Percentiles rank a stretch among this genome's conserved stretches.
Conservation (phyloP, 2,113 vertebrate species). For the Muscicapa adusta region DNA sequence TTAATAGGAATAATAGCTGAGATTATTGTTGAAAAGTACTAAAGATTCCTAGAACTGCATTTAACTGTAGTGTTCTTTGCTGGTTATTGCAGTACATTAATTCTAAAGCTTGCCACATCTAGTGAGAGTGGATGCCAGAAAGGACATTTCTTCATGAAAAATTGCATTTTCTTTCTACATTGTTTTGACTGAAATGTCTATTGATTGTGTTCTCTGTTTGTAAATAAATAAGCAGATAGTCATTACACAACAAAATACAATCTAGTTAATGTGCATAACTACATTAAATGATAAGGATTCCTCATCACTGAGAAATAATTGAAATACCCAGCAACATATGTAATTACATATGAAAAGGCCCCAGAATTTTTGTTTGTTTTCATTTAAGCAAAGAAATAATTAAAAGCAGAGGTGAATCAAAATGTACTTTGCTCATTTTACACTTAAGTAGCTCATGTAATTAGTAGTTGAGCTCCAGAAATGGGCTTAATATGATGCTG, state of each 20-base stretch:
- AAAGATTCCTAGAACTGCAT: not conserved
- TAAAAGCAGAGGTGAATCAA: not conserved
- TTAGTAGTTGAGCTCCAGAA: not conserved
- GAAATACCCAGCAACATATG: not conserved
- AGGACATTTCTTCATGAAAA: not conserved
- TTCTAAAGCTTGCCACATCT: not conserved
- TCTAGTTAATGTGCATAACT: constrained; percentile 19
- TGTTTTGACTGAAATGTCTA: not conserved
- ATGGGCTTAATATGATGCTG: not conserved
- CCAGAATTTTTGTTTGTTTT: not conserved
- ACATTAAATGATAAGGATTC: not conserved
- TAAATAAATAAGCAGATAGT: not conserved
- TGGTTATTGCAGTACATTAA: not conserved
- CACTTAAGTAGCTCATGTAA: not conserved
- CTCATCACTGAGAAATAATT: not conserved
- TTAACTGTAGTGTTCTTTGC: not conserved
- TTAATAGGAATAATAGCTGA: not conserved
- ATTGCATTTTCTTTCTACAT: not conserved
- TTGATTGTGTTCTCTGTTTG: not conserved
- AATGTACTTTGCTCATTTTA: constrained; percentile 1
- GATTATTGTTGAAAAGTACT: not conserved
- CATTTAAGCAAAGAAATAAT: not conserved
- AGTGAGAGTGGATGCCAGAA: not conserved
- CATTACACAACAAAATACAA: constrained; percentile 25
- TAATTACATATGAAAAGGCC: not conserved